phyloP scores from a whole-genome alignment of 2,888 invertebrate genomes.

The Epinotia demarniana region DNA sequence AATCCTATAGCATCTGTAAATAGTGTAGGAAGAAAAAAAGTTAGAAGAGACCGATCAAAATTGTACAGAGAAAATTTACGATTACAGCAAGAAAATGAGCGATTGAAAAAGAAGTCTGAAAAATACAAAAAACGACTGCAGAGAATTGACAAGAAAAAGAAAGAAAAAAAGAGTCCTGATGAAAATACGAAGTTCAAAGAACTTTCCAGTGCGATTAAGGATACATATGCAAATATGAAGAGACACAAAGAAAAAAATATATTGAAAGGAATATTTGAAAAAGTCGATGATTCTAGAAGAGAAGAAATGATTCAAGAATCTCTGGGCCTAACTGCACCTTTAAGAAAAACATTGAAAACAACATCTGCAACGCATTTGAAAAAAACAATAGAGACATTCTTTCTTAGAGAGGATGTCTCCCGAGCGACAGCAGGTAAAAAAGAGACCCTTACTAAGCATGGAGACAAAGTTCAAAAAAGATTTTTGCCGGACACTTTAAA shows the following conservation, averaged over 20 bases:
- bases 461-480: too few relatives aligned
- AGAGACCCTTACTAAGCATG: too few relatives aligned
- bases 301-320: not conserved
- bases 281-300: not conserved
- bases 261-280: conserved; percentile 41
- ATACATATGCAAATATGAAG: too few relatives aligned
- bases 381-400: conserved; percentile 33
- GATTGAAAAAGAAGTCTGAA: not conserved
- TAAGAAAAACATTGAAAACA: not conserved
- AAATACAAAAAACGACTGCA: not conserved
- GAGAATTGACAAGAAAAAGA: not conserved
- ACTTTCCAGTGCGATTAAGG: too few relatives aligned
- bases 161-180: too few relatives aligned
- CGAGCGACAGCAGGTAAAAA: too few relatives aligned
- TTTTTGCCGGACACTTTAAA: too few relatives aligned
- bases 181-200: too few relatives aligned
- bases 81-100: not conserved
- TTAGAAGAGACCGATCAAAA: not conserved
- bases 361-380: conserved; percentile 10
- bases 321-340: not conserved
- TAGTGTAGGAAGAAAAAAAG: not conserved
- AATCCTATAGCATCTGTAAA: too few relatives aligned
- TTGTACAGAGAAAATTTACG: not conserved
- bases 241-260: too few relatives aligned
- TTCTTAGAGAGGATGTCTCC: too few relatives aligned